phyloP scores from a whole-genome alignment of 2,888 invertebrate genomes.

The Salpingus planirostris region DNA sequence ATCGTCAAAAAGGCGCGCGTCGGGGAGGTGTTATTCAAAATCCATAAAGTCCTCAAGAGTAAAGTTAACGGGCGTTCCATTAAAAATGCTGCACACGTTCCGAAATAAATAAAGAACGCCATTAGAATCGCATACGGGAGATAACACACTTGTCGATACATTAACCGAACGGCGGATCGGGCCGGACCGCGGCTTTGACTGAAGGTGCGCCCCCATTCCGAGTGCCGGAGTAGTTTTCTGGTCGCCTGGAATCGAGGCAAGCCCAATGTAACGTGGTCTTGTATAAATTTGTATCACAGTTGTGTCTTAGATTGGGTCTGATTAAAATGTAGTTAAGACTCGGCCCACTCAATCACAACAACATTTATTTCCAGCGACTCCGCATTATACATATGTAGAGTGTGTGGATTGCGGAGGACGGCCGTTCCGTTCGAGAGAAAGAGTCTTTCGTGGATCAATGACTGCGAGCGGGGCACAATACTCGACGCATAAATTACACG shows the following conservation, averaged over 20 bases:
- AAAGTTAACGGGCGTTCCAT: constrained; percentile 27
- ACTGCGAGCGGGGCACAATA: constrained; percentile 24
- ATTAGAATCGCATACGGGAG: constrained; percentile 41
- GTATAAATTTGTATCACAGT: constrained; percentile 43
- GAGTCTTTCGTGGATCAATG: constrained; percentile 20
- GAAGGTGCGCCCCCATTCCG: neutral
- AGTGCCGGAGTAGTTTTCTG: constrained; percentile 17
- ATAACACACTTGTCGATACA: constrained; percentile 43
- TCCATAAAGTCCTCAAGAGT: constrained; percentile 32
- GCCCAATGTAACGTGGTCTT: constrained; percentile 39
- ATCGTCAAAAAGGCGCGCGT: no score
- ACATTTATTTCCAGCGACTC: constrained; percentile 23
- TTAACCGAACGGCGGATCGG: constrained; percentile 36
- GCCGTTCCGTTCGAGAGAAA: no score
- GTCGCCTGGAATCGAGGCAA: constrained; percentile 33
- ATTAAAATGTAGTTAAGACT: constrained; percentile 41
- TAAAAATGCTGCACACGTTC: constrained; percentile 36
- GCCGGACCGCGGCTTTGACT: constrained; percentile 21
- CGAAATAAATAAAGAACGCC: constrained; percentile 41
- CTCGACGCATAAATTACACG: constrained; percentile 25
- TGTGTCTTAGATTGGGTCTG: constrained; percentile 41
- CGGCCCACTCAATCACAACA: constrained; percentile 36
- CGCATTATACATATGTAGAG: no score
- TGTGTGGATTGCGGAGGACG: no score
- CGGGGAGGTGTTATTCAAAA: no score